These are phyloP conservation scores for Teleogryllus occipitalis DNA, from an alignment of 1,140 invertebrate species.

Conservation along the genomic window DNA sequence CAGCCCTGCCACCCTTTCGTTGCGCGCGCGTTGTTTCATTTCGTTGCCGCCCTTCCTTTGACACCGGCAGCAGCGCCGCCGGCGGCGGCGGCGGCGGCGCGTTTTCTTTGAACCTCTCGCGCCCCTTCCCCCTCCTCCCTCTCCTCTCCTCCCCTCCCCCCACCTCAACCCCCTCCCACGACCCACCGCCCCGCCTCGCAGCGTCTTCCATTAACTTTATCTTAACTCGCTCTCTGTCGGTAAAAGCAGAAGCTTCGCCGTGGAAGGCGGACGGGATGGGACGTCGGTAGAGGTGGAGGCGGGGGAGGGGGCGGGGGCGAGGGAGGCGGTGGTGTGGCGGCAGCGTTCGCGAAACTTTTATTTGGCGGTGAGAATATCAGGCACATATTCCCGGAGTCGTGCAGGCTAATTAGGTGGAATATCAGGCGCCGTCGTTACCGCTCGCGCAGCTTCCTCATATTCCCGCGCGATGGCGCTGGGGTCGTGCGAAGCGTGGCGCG, in stretches of 20 bases:
- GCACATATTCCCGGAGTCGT: not conserved
- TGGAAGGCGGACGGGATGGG: not conserved
- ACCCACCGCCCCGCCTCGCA: not conserved
- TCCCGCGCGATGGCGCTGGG: too few relatives aligned
- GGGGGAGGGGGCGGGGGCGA: not conserved
- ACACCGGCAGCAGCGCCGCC: not conserved
- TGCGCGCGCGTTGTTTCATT: not conserved
- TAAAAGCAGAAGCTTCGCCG: not conserved
- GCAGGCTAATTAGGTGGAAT: not conserved
- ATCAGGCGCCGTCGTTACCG: not conserved
- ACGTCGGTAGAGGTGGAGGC: too few relatives aligned
- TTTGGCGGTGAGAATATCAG: not conserved
- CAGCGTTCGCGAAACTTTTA: not conserved
- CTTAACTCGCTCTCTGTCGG: not conserved
- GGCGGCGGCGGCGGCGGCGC: too few relatives aligned
- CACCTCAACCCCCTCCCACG: too few relatives aligned
- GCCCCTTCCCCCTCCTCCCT: too few relatives aligned
- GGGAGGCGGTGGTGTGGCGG: too few relatives aligned
- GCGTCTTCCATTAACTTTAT: conserved; percentile 1
- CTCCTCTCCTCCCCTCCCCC: not conserved
- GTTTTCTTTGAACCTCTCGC: not conserved
- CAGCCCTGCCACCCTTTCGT: too few relatives aligned
- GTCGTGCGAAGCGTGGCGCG: not conserved
- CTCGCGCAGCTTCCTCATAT: not conserved
- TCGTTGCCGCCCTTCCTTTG: not conserved